Base-by-base conservation (phyloP, 2,888 invertebrate species). In the Graphium colonna region DNA sequence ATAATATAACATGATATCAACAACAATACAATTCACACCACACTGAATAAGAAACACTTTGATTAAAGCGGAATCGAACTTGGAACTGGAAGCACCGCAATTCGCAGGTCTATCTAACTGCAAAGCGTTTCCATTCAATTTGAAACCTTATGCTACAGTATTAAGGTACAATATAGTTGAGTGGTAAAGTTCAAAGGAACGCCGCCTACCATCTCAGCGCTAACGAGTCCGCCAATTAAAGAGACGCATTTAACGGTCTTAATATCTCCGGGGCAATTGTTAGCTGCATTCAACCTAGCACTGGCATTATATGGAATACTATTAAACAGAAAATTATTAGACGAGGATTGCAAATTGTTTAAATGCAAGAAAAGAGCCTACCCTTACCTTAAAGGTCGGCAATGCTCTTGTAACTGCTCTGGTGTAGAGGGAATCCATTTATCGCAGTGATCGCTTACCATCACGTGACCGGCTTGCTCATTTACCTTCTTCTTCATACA, bases 211-310 rank as follows among this genome's bases (percentile, higher is more conserved):
- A 68, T 33, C 62, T 70, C 66, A 67, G 67, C 63, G 65, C 79
- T 82, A 83, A 82, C 82, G 81, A 82, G 77, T 70, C 64, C 70
- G 70, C 71, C 75, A 81, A 82, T 82, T 82, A 80, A 36, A 48
- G 15, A 39, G 66, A 58, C 65, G 67, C 71, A 71, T 75, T 52
- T 63, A 75, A 69, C 65, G 63, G 68, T 56, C 63, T 72, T 69
- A 66, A 68, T 65, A 66, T 59, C 64, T 62, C 57, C 61, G 56
- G 12, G 65, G 65, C 59, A 60, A 56, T 62, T 67, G 69, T 65
- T 57, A 66, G 72, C 71, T 64, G 67, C 61, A 61, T 36, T 36
- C 36, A 12, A 4, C 36, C n/a, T 5, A 36, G 31, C 31, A 10
- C 9, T 9, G 31, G 31, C 31, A 10, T 31, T 31, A 31, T 31